These are phyloP conservation scores for Perodicticus potto DNA, from an alignment of 2,797 vertebrate genomes.

Conservation along the genomic window DNA sequence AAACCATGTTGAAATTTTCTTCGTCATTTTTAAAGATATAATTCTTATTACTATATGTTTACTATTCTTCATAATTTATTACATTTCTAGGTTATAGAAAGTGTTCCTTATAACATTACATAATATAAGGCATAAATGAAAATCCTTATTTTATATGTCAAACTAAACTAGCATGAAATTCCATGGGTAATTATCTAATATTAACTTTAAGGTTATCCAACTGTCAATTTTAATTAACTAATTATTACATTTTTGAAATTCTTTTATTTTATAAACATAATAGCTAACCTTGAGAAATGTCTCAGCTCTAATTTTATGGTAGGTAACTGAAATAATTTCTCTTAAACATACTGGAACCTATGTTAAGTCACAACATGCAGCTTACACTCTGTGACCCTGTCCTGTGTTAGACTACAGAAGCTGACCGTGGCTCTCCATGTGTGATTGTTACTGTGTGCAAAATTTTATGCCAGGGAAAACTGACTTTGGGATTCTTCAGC, in stretches of 20 bases:
- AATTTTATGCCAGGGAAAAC: neutral
- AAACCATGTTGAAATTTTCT: neutral
- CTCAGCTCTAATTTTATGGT: neutral
- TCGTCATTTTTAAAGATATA: neutral
- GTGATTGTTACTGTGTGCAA: neutral
- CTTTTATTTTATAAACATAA: neutral
- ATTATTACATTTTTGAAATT: slow-evolving; percentile 31
- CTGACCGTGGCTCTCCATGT: neutral
- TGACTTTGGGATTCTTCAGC: neutral
- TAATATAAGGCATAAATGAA: neutral
- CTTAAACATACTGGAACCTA: neutral
- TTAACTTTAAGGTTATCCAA: slow-evolving; percentile 3
- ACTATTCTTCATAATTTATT: slow-evolving; percentile 39
- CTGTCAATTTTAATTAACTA: neutral
- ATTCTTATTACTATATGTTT: slow-evolving; percentile 41
- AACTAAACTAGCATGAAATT: slow-evolving; percentile 25
- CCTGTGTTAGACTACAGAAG: neutral
- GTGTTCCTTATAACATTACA: neutral
- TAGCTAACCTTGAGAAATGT: slow-evolving; percentile 14
- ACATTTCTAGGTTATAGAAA: neutral
- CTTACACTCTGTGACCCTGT: neutral
- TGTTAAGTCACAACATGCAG: neutral
- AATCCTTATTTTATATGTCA: slow-evolving; percentile 14
- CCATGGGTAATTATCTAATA: neutral
- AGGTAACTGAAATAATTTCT: slow-evolving; percentile 47